Conservation (phyloP, 1,140 invertebrate species). For the Pseudomyrmex concolor region DNA sequence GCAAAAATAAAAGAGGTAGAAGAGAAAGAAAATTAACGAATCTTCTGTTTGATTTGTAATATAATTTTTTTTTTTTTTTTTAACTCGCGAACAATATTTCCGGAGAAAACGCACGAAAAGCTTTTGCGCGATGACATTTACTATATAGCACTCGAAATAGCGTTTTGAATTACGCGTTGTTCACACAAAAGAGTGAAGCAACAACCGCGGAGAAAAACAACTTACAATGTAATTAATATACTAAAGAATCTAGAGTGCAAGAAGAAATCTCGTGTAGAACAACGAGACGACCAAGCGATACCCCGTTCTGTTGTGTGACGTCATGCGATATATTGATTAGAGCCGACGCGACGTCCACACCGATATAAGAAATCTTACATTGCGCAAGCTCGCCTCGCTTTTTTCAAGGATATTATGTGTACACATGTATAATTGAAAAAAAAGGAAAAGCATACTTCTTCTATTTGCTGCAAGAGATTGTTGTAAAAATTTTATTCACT, state of each 20-base stretch:
- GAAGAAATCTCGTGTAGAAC: slow-evolving; percentile 25
- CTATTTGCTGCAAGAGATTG: no score
- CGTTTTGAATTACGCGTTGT: not conserved
- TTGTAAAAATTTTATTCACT: no score
- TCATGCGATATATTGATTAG: slow-evolving; percentile 54
- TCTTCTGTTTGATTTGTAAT: no score
- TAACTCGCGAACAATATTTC: no score
- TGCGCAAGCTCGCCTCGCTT: slow-evolving; percentile 23
- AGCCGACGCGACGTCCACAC: not conserved
- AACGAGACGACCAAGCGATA: slow-evolving; percentile 36
- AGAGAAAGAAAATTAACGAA: not conserved
- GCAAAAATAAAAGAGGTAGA: not conserved
- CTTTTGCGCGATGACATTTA: not conserved
- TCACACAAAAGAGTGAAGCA: not conserved
- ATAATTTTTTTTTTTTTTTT: no score
- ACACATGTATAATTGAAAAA: no score
- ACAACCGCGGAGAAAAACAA: not conserved
- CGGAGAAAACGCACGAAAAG: no score
- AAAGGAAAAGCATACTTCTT: no score
- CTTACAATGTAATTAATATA: not conserved
- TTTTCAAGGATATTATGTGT: slow-evolving; percentile 10
- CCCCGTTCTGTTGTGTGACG: slow-evolving; percentile 37
- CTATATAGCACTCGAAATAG: not conserved
- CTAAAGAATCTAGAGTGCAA: no score
- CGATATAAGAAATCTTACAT: slow-evolving; percentile 16